Evolutionary conservation across 2,888 invertebrate genomes (phyloP).

Genomic region (Netelia inedita): DNA sequence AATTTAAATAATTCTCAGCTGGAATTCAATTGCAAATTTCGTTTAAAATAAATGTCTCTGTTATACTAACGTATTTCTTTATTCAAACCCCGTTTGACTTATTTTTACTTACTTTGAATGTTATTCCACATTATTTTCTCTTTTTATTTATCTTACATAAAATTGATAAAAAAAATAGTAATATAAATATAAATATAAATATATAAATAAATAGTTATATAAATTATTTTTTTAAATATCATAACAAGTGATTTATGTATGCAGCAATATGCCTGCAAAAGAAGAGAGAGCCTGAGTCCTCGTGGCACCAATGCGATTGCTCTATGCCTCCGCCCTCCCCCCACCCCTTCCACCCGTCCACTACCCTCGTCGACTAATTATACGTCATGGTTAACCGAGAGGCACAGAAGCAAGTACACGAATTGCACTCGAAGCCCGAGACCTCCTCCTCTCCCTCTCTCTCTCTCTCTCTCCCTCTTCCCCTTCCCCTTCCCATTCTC

Average conservation of each 20-base stretch:
- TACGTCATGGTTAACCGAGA: constrained; percentile 77
- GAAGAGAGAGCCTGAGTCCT: constrained; percentile 11
- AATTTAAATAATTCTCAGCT: background rate
- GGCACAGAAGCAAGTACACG: constrained; percentile 68
- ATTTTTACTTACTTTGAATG: no score
- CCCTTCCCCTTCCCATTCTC: background rate
- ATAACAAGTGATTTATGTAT: background rate
- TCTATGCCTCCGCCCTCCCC: constrained; percentile 47
- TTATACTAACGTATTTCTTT: no score
- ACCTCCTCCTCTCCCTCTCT: constrained; percentile 54
- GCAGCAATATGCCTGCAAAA: background rate
- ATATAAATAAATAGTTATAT: no score
- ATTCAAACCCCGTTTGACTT: no score
- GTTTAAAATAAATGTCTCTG: no score
- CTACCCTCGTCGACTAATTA: constrained; percentile 62
- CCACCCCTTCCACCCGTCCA: no score
- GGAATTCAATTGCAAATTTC: no score
- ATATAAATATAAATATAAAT: no score
- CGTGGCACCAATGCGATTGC: constrained; percentile 39
- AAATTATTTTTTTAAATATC: no score
- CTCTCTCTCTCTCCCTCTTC: constrained; percentile 54
- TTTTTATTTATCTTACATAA: no score
- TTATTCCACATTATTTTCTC: no score
- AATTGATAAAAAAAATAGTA: no score
- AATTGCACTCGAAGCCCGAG: constrained; percentile 77